phyloP scores from a whole-genome alignment of 2,113 vertebrate genomes.

The Tragelaphus strepsiceros region DNA sequence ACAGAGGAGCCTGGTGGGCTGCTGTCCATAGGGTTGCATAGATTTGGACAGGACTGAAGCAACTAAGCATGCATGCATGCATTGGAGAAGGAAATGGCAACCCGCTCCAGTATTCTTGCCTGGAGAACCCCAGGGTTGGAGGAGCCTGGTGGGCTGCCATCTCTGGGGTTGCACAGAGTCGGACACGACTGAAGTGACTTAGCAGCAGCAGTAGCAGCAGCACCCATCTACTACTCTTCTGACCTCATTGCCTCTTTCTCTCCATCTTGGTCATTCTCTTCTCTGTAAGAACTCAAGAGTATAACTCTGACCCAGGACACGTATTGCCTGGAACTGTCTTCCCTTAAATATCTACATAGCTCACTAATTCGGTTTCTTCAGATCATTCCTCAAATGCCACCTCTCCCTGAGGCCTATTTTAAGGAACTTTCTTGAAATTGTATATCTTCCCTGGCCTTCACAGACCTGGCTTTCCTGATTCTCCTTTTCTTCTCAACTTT shows the following conservation, averaged over 20 bases:
- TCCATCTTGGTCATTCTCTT: not conserved
- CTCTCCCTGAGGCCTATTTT: not conserved
- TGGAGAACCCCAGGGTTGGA: no score
- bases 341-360: not conserved
- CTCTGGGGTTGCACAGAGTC: no score
- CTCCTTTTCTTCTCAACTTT: not conserved
- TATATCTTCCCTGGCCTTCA: not conserved
- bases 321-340: not conserved
- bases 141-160: no score
- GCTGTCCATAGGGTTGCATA: no score
- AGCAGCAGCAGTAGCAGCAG: no score
- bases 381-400: not conserved
- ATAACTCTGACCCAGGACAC: not conserved
- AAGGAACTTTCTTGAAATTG: not conserved
- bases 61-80: no score
- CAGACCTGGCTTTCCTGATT: not conserved
- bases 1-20: no score
- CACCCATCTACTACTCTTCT: not conserved
- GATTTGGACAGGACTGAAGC: no score
- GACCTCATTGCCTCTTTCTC: not conserved
- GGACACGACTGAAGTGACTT: no score
- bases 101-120: no score
- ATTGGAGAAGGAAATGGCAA: no score
- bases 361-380: not conserved
- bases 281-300: not conserved